These are phyloP conservation scores for Metallyticus violacea DNA, from an alignment of 2,888 invertebrate species.

Conservation along the genomic window DNA sequence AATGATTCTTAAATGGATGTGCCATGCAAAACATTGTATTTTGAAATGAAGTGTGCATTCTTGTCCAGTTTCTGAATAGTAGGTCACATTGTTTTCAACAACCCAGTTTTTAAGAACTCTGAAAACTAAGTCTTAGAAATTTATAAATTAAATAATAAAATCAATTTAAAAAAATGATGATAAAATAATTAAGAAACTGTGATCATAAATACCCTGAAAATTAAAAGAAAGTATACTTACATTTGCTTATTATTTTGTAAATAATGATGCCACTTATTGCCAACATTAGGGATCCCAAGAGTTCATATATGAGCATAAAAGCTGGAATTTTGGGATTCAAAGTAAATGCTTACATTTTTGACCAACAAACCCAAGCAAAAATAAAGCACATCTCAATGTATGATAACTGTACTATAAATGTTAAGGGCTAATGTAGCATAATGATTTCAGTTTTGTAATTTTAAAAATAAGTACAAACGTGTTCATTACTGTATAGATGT, in stretches of 20 bases:
- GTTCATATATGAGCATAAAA: neutral
- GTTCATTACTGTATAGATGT: neutral
- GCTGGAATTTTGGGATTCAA: too few relatives aligned
- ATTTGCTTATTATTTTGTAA: neutral
- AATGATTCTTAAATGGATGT: too few relatives aligned
- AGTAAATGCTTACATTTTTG: too few relatives aligned
- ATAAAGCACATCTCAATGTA: too few relatives aligned
- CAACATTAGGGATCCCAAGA: neutral
- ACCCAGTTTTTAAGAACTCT: neutral
- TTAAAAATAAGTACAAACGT: neutral
- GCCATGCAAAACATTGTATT: too few relatives aligned
- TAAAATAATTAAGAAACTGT: neutral
- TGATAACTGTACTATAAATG: too few relatives aligned
- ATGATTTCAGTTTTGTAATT: neutral
- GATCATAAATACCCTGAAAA: neutral
- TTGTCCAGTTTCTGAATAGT: neutral
- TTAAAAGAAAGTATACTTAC: neutral
- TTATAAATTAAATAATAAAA: neutral
- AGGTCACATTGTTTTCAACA: neutral
- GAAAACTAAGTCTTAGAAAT: neutral
- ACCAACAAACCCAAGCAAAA: too few relatives aligned
- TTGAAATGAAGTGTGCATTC: too few relatives aligned
- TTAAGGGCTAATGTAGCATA: neutral
- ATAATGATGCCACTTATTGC: neutral
- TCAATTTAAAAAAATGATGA: neutral